Evolutionary conservation across 2,888 invertebrate species (phyloP), one percentile per base, ranked within the genome.

Genomic region (Apamea monoglypha): DNA sequence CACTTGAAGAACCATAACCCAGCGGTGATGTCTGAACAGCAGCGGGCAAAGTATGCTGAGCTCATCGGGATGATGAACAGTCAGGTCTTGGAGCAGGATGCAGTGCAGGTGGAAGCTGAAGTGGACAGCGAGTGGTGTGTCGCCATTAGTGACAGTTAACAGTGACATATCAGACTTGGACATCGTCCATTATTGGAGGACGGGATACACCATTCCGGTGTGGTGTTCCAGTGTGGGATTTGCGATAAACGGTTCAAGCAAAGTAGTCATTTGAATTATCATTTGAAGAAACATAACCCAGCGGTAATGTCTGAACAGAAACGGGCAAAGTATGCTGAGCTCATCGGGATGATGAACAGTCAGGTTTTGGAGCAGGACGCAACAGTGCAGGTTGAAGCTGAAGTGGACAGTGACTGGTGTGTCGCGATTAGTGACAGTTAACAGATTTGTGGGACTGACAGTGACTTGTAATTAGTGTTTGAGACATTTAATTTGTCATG

Each of bases 181-280:
- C 3, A 0, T 47, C 14, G 14, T 47, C 14, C 47, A 47, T 47
- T 47, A 47, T 14, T 47, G 2, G 47, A 14, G 47, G 40, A 7
- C 7, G 40, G 40, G 7, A 40, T 40, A 40, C 40, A 7, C 40
- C 40, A 40, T 40, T 96, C 91, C 94, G 95, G 36, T 97, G 97
- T 74, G 94, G 92, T 40, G 0, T 97, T 96, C 91, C 94, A 95
- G 36, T 97, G 97, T 74, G 94, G 92, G 0, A 89, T 96, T 0
- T 97, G 97, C 81, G 91, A 93, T 16, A 95, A 96, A 44, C 69
- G 92, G 0, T 96, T 96, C 87, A 96, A 96, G 63, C 97, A 97
- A 76, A 94, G 95, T 87, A 95, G 95, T 63, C 97, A 97, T 73
- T 80, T 97, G 0, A 97, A 96, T 80, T 96, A 96, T 36, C 97